Conservation (phyloP, 2,888 invertebrate genomes). For the Lissocephala sabroskyi region DNA sequence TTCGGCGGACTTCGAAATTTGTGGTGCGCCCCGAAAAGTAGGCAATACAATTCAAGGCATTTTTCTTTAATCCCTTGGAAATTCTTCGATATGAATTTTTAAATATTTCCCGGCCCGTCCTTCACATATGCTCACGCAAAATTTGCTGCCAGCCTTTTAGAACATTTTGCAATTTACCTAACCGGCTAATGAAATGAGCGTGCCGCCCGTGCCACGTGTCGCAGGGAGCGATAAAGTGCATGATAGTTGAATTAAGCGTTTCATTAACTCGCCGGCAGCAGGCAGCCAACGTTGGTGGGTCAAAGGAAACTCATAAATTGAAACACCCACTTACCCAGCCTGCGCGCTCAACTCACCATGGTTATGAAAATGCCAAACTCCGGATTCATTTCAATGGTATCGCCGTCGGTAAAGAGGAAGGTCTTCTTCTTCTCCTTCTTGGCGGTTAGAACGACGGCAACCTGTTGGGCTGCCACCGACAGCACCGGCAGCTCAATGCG, state of each 20-base stretch:
- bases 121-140: no score
- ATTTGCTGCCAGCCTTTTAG: background rate
- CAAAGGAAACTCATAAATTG: background rate
- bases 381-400: constrained; percentile 91
- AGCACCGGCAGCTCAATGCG: constrained; percentile 94
- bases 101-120: no score
- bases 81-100: background rate
- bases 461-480: constrained; percentile 97
- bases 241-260: constrained; percentile 26
- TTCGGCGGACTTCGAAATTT: no score
- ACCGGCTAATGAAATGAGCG: constrained; percentile 16
- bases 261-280: constrained; percentile 22
- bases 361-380: constrained; percentile 98
- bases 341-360: constrained; percentile 78
- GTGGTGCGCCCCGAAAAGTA: background rate
- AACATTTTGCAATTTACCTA: constrained; percentile 5
- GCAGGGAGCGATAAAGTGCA: constrained; percentile 7
- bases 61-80: background rate
- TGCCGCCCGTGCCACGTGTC: constrained; percentile 6
- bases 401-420: constrained; percentile 96
- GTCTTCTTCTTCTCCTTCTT: constrained; percentile 94
- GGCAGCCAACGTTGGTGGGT: background rate
- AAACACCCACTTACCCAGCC: background rate
- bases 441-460: constrained; percentile 91
- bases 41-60: background rate